Conservation (phyloP, 2,797 vertebrate genomes). For the Ctenochaetus hawaiiensis region DNA sequence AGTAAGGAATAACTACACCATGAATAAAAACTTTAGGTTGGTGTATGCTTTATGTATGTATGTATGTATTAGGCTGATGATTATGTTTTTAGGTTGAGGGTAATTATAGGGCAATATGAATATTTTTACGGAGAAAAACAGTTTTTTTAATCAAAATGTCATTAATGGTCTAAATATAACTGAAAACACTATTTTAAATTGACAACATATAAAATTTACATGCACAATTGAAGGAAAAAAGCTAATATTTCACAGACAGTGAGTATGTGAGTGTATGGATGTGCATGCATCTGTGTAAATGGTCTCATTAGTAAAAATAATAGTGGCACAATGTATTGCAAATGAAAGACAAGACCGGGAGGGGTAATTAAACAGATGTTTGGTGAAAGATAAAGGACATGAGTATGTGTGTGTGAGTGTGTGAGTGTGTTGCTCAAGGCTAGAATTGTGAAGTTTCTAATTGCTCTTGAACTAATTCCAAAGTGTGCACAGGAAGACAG, state of each 20-base stretch:
- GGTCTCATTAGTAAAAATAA: slow-evolving; percentile 70
- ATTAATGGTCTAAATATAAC: slow-evolving; percentile 16
- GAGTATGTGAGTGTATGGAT: slow-evolving; percentile 9
- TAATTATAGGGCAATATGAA: too few relatives aligned
- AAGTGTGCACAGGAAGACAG: slow-evolving; percentile 37
- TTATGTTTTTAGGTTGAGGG: too few relatives aligned
- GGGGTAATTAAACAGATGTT: slow-evolving; percentile 74
- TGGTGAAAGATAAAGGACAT: slow-evolving; percentile 60
- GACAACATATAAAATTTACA: slow-evolving; percentile 14
- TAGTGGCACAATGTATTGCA: slow-evolving; percentile 58
- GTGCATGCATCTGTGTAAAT: slow-evolving; percentile 8
- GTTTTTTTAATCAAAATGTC: slow-evolving; percentile 30
- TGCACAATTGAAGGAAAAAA: slow-evolving; percentile 34
- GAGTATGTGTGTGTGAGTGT: not conserved
- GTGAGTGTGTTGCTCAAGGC: slow-evolving; percentile 35
- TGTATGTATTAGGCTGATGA: too few relatives aligned
- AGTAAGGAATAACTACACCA: not conserved
- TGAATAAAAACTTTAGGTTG: slow-evolving; percentile 11
- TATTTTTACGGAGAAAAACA: too few relatives aligned
- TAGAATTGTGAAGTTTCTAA: slow-evolving; percentile 52
- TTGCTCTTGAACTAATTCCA: slow-evolving; percentile 66
- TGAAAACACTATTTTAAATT: slow-evolving; percentile 14
- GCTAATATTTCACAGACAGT: slow-evolving; percentile 15
- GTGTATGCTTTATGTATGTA: too few relatives aligned
- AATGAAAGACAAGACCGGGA: slow-evolving; percentile 59